Percentiles rank a stretch among this genome's conserved stretches.
Evolutionary conservation across 2,113 vertebrate species (phyloP).

Genomic region (Elephantulus edwardii): DNA sequence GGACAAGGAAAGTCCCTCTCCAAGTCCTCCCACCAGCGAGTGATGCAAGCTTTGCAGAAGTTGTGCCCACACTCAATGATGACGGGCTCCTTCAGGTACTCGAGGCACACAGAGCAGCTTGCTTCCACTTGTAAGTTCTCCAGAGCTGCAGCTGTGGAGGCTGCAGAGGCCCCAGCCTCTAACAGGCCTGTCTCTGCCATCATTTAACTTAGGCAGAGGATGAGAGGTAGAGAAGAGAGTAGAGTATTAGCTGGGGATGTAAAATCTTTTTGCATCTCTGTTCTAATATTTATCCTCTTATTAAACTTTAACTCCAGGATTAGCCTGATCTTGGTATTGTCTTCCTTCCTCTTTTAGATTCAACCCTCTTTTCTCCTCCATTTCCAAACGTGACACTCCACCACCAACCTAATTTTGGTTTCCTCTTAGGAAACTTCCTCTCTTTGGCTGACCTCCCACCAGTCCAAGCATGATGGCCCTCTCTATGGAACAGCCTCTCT

Average conservation of each 20-base stretch:
- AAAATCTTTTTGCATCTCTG: neutral
- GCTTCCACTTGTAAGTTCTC: constrained; percentile 87
- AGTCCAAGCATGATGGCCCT: too few relatives aligned
- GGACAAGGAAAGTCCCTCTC: constrained; percentile 89
- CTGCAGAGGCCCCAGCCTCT: constrained; percentile 75
- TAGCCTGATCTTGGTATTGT: neutral
- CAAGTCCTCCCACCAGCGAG: constrained; percentile 90
- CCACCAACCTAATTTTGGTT: neutral
- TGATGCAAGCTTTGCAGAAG: constrained; percentile 91
- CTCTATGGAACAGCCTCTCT: too few relatives aligned
- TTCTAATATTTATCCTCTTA: neutral
- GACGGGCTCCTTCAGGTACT: constrained; percentile 92
- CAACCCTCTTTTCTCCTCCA: neutral
- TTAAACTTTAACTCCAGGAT: constrained; percentile 14
- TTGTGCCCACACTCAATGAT: constrained; percentile 93
- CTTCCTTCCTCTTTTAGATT: neutral
- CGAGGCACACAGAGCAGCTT: constrained; percentile 92
- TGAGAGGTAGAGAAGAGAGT: neutral
- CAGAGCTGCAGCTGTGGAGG: constrained; percentile 75
- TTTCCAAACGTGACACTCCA: neutral
- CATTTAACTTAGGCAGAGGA: constrained; percentile 63
- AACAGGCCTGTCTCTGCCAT: constrained; percentile 78
- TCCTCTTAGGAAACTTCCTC: neutral
- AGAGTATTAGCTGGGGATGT: constrained; percentile 40
- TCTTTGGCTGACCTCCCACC: too few relatives aligned